Percentiles rank a stretch among this genome's conserved stretches.
Evolutionary conservation across 2,888 invertebrate genomes (phyloP).

Genomic region (Dendrolimus pini): DNA sequence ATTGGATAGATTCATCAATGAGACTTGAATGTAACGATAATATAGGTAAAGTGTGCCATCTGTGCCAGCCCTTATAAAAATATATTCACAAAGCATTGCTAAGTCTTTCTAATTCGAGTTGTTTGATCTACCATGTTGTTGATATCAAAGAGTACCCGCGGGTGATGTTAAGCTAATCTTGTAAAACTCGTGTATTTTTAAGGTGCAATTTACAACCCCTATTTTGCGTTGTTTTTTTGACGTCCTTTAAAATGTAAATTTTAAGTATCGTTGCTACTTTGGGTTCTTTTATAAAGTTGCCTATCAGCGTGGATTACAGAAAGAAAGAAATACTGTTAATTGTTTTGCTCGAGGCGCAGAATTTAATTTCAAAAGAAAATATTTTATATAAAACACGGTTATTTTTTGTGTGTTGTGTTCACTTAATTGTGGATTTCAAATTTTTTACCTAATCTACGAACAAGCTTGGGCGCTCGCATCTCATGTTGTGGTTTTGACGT

Average conservation of each 20-base stretch:
- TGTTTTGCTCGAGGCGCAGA: background rate
- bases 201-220: slow-evolving; percentile 58
- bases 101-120: slow-evolving; percentile 40
- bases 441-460: too few species aligned
- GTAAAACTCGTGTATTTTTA: slow-evolving; percentile 61
- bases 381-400: too few species aligned
- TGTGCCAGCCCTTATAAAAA: background rate
- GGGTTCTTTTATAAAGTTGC: slow-evolving; percentile 7
- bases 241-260: slow-evolving; percentile 52
- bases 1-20: too few species aligned
- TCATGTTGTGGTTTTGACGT: too few species aligned
- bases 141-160: slow-evolving; percentile 52
- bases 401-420: too few species aligned
- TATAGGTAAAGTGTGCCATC: background rate
- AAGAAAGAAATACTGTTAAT: background rate
- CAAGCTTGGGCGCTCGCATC: too few species aligned
- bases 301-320: background rate
- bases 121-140: slow-evolving; percentile 56
- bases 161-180: slow-evolving; percentile 48
- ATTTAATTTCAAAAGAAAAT: too few species aligned
- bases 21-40: too few species aligned
- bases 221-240: slow-evolving; percentile 24
- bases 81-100: slow-evolving; percentile 16
- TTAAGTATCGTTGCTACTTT: slow-evolving; percentile 28
- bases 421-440: too few species aligned